A percentile compares a stretch with the other conserved stretches of the same genome.
Evolutionary conservation across 2,797 vertebrate species (phyloP).

Genomic region (Peromyscus attwateri): DNA sequence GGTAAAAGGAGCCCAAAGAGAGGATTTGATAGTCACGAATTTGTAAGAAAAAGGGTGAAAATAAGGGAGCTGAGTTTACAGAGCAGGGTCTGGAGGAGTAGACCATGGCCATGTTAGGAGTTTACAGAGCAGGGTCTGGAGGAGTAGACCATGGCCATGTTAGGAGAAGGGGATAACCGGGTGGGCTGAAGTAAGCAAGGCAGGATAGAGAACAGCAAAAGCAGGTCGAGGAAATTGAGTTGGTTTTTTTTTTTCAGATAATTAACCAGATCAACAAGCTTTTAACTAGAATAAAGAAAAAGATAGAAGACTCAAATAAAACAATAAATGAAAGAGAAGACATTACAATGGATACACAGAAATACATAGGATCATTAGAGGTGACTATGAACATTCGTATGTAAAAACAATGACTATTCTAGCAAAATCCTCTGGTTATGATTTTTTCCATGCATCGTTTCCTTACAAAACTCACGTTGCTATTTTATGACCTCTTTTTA

Average conservation of each 20-base stretch:
- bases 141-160: neutral
- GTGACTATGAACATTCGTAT: neutral
- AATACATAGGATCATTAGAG: neutral
- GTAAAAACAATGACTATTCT: neutral
- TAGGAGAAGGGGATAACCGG: neutral
- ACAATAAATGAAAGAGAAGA: neutral
- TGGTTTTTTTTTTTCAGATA: neutral
- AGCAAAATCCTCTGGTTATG: neutral
- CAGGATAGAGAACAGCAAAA: neutral
- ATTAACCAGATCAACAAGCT: neutral
- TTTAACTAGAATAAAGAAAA: neutral
- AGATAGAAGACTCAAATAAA: neutral
- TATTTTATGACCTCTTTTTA: conserved; percentile 5
- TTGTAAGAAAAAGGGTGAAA: neutral
- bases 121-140: neutral
- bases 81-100: too few relatives aligned
- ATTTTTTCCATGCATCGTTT: neutral
- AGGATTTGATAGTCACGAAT: neutral
- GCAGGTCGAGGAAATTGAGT: neutral
- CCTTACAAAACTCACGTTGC: neutral
- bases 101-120: too few relatives aligned
- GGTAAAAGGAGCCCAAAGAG: neutral
- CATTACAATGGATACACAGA: neutral
- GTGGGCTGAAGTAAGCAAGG: neutral
- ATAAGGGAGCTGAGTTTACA: neutral